Base-by-base conservation (phyloP, 37 sponge, comb jelly and placozoan genomes). In the Halisarca cf. caerulea region DNA sequence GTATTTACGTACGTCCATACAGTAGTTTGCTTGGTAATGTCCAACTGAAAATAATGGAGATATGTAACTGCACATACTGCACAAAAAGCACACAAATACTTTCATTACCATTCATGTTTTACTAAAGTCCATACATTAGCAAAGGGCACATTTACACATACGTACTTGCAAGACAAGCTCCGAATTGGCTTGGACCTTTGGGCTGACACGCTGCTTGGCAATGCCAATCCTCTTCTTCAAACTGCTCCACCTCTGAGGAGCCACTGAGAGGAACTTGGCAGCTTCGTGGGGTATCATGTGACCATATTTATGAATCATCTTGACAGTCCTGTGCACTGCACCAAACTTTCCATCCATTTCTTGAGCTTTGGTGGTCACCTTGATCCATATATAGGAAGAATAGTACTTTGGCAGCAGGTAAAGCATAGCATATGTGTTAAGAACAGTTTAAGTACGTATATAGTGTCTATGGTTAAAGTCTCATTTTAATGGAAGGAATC, bases 201-300 rank as follows among this genome's bases (percentile, higher is more conserved):
- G 97, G 30, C 90, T 87, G 28, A 97, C 82, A 45, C 92, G 70
- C 87, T 97, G 97, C 66, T 97, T 97, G 38, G 94, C 90, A 5
- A 97, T 90, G 27, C 90, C 90, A 25, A 97, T 85, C 55, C 93
- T 92, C 78, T 90, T 94, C 64, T 89, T 91, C 59, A 97, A 71
- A 36, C 45, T 92, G n/a, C 86, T 71, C 97, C 97, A 97, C 88
- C 94, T 89, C 14, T 84, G 88, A 17, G 97, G 97, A 41, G 92
- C 90, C 71, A 61, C 82, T 66, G 51, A 66, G 80, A 94, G 92
- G 75, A 87, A 90, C 32, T 83, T 74, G 36, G 82, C 45, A 21
- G 70, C 85, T 9, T 81, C 66, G 15, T 41, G 1, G 9, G 90
- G 82, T n/a, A 97, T 74, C 18, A 72, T 69, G 33, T 84, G 70